Evolutionary conservation across 2,113 vertebrate species (phyloP), one percentile per base, ranked within the genome.

Genomic region (Morone saxatilis): DNA sequence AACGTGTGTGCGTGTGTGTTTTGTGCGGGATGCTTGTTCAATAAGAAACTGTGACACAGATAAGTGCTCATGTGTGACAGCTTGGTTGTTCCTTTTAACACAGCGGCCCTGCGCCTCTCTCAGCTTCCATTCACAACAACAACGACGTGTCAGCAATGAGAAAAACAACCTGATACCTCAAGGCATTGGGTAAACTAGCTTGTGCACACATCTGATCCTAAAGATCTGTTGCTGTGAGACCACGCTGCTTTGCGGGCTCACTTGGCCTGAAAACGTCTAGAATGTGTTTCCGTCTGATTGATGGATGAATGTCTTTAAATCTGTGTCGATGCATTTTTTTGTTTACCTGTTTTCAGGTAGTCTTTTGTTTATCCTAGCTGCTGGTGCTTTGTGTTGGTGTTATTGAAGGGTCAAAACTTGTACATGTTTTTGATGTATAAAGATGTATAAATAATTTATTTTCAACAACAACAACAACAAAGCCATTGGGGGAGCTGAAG

Each of bases 31-130:
- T 45, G 57, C 51, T 54, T 65, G 54, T 75, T 78, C 73, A 71
- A 57, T 77, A 70, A 71, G 65, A 86, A 65, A 71, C n/a, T 8
- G 68, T 82, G 80, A 85, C 88, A 88, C 88, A 82, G 78, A 84
- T 76, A 83, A 85, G 81, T 80, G 81, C 70, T 77, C 68, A 51
- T 85, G 83, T 86, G 77, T 76, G 48, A 88, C 82, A 86, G 87
- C 78, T 66, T 0, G 5, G 11, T 87, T 86, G 73, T 86, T 84
- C 81, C 80, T 85, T 91, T 83, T 53, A 83, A 86, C 85, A 67
- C 86, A 1, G 40, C 17, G 2, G 72, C 22, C 68, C 65, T 8
- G 70, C 36, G 51, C 54, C 60, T 70, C 70, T 63, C 59, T 8
- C 53, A 16, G 67, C 71, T 66, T 76, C 65, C 67, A 81, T 76